Evolutionary conservation across 2,113 vertebrate genomes (phyloP).

Genomic region (Nyctibius bracteatus): DNA sequence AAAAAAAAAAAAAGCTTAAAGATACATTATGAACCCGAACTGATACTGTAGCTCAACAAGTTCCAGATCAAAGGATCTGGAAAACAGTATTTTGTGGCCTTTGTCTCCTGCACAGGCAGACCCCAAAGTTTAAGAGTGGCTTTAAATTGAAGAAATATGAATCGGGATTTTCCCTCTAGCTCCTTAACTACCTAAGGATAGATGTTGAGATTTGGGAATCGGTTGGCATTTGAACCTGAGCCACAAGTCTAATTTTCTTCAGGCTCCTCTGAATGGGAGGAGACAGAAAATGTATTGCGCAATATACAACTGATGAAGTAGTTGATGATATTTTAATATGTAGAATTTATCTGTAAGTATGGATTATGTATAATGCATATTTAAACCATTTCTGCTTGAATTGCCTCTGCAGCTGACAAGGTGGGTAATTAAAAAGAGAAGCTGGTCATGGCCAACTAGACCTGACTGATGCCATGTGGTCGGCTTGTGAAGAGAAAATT

Average conservation of each 20-base stretch:
- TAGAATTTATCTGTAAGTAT: neutral
- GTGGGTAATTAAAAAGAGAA: neutral
- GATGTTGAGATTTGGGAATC: neutral
- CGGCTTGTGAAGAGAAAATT: neutral
- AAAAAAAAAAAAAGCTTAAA: neutral
- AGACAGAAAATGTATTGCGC: neutral
- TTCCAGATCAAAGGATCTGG: neutral
- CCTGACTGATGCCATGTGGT: neutral
- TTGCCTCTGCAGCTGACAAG: slow-evolving; percentile 2
- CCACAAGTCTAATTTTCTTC: neutral
- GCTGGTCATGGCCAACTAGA: neutral
- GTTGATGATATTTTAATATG: neutral
- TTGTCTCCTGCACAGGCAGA: neutral
- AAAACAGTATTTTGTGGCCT: neutral
- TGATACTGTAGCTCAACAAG: neutral
- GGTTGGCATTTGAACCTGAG: neutral
- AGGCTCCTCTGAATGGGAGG: neutral
- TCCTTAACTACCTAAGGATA: neutral
- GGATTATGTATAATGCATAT: neutral
- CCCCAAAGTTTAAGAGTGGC: neutral
- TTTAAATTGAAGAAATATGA: neutral
- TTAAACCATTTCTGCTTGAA: neutral
- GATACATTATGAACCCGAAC: neutral
- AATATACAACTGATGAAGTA: neutral
- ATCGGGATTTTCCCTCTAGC: neutral